Conservation (phyloP, 2,797 vertebrate genomes). For the Cirrhinus molitorella region DNA sequence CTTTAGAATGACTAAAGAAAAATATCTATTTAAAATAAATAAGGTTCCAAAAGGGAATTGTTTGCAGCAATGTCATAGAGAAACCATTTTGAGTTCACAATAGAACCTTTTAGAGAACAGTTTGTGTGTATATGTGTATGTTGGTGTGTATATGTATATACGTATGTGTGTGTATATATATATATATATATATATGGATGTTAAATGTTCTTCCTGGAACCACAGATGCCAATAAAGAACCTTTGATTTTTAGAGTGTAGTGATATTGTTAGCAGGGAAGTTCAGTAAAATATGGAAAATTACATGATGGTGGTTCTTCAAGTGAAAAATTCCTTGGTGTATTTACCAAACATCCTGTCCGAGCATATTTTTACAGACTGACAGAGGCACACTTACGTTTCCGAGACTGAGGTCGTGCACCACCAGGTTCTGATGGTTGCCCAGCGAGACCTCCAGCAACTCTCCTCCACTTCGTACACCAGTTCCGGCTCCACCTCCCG, state of each 20-base stretch:
- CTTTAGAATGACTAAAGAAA: too few relatives aligned
- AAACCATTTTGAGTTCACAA: too few relatives aligned
- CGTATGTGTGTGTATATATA: too few relatives aligned
- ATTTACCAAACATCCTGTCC: background rate
- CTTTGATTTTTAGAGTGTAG: too few relatives aligned
- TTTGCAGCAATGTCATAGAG: too few relatives aligned
- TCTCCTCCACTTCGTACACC: constrained; percentile 66
- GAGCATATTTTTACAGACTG: constrained; percentile 5
- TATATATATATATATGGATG: too few relatives aligned
- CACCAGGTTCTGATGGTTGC: constrained; percentile 83
- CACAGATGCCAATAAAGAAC: background rate
- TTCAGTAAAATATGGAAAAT: background rate
- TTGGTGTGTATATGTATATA: too few relatives aligned
- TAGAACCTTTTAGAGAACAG: background rate
- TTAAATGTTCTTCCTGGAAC: too few relatives aligned
- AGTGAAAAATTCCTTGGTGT: background rate
- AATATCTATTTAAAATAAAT: too few relatives aligned
- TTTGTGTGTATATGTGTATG: too few relatives aligned
- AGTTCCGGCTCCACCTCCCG: constrained; percentile 58
- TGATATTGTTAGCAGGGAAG: too few relatives aligned
- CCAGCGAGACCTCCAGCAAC: constrained; percentile 79
- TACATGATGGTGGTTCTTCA: background rate
- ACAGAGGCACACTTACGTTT: constrained; percentile 68
- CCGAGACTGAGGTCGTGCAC: constrained; percentile 89
- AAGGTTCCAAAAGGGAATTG: too few relatives aligned